Evolutionary conservation across 2,888 invertebrate species (phyloP).

Genomic region (Tetheella fluctuosa): DNA sequence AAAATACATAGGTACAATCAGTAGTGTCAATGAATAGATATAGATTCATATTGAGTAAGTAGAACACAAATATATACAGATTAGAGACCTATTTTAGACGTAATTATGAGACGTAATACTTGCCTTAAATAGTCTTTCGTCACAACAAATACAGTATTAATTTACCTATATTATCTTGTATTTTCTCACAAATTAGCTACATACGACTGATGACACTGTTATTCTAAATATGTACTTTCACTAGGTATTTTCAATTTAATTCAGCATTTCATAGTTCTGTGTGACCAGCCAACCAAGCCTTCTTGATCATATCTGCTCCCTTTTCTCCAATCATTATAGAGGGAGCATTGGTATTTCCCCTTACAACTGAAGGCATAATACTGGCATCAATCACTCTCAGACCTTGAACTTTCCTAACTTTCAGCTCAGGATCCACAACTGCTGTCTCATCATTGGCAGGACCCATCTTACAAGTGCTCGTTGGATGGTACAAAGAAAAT

Average conservation of each 20-base stretch:
- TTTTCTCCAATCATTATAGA: constrained; percentile 87
- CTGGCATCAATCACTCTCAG: constrained; percentile 87
- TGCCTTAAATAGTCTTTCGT: too few relatives aligned
- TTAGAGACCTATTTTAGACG: too few relatives aligned
- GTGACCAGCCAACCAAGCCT: constrained; percentile 71
- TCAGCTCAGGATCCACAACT: constrained; percentile 84
- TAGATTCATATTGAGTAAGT: too few relatives aligned
- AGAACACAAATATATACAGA: too few relatives aligned
- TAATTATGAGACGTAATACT: too few relatives aligned
- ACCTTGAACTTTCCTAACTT: constrained; percentile 77
- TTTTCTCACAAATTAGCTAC: neutral
- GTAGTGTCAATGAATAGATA: too few relatives aligned
- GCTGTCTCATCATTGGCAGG: constrained; percentile 66
- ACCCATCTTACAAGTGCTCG: constrained; percentile 87
- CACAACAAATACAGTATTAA: too few relatives aligned
- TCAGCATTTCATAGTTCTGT: constrained; percentile 46
- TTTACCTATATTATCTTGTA: too few relatives aligned
- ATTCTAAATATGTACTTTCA: too few relatives aligned
- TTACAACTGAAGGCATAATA: constrained; percentile 86
- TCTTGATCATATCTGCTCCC: constrained; percentile 85
- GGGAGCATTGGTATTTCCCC: constrained; percentile 86
- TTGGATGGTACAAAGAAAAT: constrained; percentile 87
- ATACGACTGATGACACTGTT: too few relatives aligned
- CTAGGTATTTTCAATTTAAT: neutral
- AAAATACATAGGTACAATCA: too few relatives aligned